Conservation (phyloP, 2,888 invertebrate genomes). For the Monochamus alternatus region DNA sequence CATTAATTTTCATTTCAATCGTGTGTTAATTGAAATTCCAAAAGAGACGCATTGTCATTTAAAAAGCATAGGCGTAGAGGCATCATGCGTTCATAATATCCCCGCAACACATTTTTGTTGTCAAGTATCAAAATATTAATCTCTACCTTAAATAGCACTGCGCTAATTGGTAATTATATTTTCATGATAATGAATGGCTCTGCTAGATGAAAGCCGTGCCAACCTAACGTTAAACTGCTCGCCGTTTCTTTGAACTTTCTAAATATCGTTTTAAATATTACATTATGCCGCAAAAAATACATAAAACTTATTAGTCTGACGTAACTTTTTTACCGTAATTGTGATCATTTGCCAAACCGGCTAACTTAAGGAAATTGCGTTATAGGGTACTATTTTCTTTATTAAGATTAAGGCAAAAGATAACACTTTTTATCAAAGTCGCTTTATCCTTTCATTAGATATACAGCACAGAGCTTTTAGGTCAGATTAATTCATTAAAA, state of each 20-base stretch:
- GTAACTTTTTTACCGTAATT: conserved; percentile 14
- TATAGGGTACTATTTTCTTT: conserved; percentile 3
- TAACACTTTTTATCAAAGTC: conserved; percentile 3
- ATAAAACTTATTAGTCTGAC: not conserved
- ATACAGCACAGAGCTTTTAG: no score
- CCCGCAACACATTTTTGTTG: conserved; percentile 24
- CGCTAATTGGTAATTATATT: conserved; percentile 35
- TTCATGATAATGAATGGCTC: conserved; percentile 31
- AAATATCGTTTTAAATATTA: conserved; percentile 24
- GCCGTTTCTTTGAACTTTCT: conserved; percentile 30
- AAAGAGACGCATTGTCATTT: conserved; percentile 58
- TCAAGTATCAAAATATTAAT: conserved; percentile 34
- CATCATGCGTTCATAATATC: conserved; percentile 23
- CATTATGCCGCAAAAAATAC: conserved; percentile 20
- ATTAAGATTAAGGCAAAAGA: not conserved
- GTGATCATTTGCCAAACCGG: not conserved
- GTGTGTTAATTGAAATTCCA: conserved; percentile 62
- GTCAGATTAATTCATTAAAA: no score
- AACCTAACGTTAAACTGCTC: conserved; percentile 27
- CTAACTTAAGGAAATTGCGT: not conserved
- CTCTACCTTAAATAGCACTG: conserved; percentile 31
- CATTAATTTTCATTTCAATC: conserved; percentile 63
- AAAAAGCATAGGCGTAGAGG: conserved; percentile 41
- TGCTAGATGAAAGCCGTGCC: conserved; percentile 26
- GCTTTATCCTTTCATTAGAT: not conserved